Conservation (phyloP, 2,888 invertebrate genomes). For the Macrosiphum euphorbiae region DNA sequence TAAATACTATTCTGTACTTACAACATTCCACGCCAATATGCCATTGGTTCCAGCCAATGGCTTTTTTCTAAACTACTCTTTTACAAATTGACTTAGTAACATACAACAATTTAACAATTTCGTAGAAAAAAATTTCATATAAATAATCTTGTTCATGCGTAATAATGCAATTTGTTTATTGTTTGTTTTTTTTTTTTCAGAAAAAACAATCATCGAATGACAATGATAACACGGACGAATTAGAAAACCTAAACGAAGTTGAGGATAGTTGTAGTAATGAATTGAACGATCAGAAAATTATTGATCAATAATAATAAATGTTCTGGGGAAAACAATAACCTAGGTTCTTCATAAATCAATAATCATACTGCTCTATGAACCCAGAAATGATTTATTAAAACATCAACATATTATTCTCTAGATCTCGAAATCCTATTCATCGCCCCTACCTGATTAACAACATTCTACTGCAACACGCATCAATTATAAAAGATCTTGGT, state of each 20-base stretch:
- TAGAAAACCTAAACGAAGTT: neutral
- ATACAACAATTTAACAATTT: neutral
- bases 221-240: neutral
- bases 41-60: neutral
- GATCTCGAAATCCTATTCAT: no score
- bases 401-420: slow-evolving; percentile 21
- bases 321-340: neutral
- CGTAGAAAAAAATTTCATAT: neutral
- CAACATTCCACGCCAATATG: neutral
- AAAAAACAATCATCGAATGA: neutral
- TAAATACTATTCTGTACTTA: no score
- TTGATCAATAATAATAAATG: neutral
- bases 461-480: no score
- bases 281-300: neutral
- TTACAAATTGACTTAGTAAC: neutral
- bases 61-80: neutral
- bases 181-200: slow-evolving; percentile 19
- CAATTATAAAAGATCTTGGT: no score
- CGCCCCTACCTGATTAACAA: no score
- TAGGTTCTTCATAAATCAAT: neutral
- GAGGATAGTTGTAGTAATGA: neutral
- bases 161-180: neutral
- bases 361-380: neutral
- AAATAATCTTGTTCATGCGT: neutral
- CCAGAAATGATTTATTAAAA: slow-evolving; percentile 41